Conservation (phyloP, 2,888 invertebrate species). For the Coleophora deauratella region DNA sequence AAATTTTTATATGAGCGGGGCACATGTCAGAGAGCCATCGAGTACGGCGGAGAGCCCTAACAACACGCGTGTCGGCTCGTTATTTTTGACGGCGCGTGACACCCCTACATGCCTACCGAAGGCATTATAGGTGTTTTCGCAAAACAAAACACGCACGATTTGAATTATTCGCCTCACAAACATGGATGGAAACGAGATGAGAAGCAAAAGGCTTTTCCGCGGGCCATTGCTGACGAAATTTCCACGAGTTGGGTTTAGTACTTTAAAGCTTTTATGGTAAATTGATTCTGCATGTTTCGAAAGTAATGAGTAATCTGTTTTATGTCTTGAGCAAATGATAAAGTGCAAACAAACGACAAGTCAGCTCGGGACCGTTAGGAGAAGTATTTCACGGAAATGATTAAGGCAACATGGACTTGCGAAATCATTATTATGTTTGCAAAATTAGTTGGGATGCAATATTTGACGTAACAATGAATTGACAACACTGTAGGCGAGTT, state of each 20-base stretch:
- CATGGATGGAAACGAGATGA: slow-evolving; percentile 3
- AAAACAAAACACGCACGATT: slow-evolving; percentile 43
- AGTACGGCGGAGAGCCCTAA: slow-evolving; percentile 26
- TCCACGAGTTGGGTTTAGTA: background rate
- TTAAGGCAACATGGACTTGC: too few species aligned
- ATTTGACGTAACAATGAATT: too few species aligned
- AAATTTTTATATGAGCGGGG: slow-evolving; percentile 53
- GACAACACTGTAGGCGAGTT: too few species aligned
- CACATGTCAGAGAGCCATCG: slow-evolving; percentile 43
- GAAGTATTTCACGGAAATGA: too few species aligned
- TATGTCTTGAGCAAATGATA: too few species aligned
- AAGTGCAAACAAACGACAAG: too few species aligned
- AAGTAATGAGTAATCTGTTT: too few species aligned
- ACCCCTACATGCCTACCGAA: slow-evolving; percentile 40
- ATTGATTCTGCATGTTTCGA: background rate
- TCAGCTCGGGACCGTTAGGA: too few species aligned
- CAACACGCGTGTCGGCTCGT: slow-evolving; percentile 28
- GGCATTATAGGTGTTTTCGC: slow-evolving; percentile 28
- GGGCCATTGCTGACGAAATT: background rate
- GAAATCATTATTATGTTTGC: too few species aligned
- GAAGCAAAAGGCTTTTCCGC: background rate
- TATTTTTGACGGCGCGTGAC: slow-evolving; percentile 50
- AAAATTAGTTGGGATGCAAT: too few species aligned
- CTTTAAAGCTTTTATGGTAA: background rate
- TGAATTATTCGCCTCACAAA: slow-evolving; percentile 37